Evolutionary conservation across 1,140 invertebrate species (phyloP).

Genomic region (Eurosta solidaginis): DNA sequence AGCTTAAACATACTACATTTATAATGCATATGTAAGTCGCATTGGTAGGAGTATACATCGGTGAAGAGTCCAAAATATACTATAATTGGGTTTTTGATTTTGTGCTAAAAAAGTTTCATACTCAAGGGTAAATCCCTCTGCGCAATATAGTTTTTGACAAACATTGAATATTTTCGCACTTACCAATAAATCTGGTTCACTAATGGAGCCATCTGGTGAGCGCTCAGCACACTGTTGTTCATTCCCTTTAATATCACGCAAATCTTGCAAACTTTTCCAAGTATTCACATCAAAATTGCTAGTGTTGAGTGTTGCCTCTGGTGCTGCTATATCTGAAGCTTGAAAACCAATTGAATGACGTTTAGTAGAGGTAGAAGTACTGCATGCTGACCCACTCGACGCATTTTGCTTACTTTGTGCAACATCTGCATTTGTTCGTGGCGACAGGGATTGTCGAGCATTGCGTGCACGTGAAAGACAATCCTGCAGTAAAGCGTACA

Average conservation of each 20-base stretch:
- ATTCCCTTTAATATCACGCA: constrained; percentile 35
- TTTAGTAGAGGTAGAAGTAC: background rate
- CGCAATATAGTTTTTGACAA: too few species aligned
- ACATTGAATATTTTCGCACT: constrained; percentile 35
- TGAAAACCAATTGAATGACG: constrained; percentile 1
- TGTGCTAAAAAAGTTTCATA: too few species aligned
- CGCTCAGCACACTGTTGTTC: background rate
- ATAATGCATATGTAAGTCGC: too few species aligned
- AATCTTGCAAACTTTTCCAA: constrained; percentile 67
- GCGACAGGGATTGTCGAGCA: background rate
- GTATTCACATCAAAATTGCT: constrained; percentile 36
- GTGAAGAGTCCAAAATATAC: too few species aligned
- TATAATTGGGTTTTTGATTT: too few species aligned
- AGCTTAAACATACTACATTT: too few species aligned
- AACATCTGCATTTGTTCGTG: background rate
- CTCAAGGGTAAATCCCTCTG: too few species aligned
- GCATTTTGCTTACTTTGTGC: background rate
- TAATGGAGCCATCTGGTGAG: constrained; percentile 50
- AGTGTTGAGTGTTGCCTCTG: background rate
- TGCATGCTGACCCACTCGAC: too few species aligned
- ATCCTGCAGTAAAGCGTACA: constrained; percentile 27
- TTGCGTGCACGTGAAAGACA: constrained; percentile 31
- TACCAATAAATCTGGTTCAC: constrained; percentile 59
- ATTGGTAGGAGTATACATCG: too few species aligned
- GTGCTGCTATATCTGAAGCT: background rate